These are phyloP conservation scores for Papilio aristodemus DNA, from an alignment of 1,140 invertebrate genomes.

Conservation along the genomic window DNA sequence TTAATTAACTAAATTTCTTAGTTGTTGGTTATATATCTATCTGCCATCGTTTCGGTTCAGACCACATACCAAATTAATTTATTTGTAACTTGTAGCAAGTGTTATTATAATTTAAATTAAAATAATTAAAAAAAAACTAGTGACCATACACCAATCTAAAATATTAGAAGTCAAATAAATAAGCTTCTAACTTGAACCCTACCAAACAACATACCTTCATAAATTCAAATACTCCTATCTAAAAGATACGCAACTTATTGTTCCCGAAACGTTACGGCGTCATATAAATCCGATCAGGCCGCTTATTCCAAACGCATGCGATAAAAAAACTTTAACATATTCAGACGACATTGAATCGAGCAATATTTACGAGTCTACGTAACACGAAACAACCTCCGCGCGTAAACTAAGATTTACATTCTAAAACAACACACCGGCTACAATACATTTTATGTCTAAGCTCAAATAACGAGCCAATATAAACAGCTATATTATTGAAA, in stretches of 20 bases:
- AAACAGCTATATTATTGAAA: constrained; percentile 30
- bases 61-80: too few species aligned
- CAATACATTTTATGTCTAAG: constrained; percentile 37
- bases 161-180: not conserved
- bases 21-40: too few species aligned
- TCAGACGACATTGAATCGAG: constrained; percentile 38
- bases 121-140: too few species aligned
- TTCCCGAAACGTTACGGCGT: constrained; percentile 38
- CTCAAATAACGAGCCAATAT: constrained; percentile 27
- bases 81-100: too few species aligned
- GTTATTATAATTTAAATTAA: too few species aligned
- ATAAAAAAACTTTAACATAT: constrained; percentile 55
- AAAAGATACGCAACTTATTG: constrained; percentile 31
- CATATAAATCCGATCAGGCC: constrained; percentile 52
- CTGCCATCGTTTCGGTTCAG: too few species aligned
- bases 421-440: constrained; percentile 40
- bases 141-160: too few species aligned
- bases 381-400: constrained; percentile 40
- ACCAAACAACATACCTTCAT: constrained; percentile 16
- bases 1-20: too few species aligned
- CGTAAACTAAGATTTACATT: constrained; percentile 42
- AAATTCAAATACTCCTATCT: constrained; percentile 32
- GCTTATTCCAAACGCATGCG: constrained; percentile 41
- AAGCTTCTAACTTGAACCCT: not conserved
- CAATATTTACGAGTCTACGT: constrained; percentile 42